Base-by-base conservation (phyloP, 1,140 invertebrate species). In the Papilio helenus region DNA sequence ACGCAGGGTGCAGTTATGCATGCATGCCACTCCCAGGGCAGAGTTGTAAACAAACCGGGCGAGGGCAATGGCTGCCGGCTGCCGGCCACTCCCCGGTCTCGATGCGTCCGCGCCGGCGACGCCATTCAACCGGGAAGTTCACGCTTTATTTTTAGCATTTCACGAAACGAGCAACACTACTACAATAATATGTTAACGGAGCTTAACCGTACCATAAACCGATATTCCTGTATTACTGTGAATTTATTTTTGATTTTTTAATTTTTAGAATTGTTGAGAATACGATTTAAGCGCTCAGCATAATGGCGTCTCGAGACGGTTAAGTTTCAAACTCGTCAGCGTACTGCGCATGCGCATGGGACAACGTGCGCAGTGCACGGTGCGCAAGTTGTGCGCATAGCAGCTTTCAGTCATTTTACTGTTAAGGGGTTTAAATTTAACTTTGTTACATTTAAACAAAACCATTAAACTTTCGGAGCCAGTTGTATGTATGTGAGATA, bases 41-140 rank as follows among this genome's bases (percentile, higher is more conserved):
- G 83, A 91, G 84, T 93, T 94, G 92, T 94, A 94, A 94, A 94
- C 92, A 94, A 93, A 94, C 92, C 91, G 88, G 88, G 89, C 82
- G 92, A 93, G 92, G 91, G 91, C 91, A 92, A 94, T 92, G 92
- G 89, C 91, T 92, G 91, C 85, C 85, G 92, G 88, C 90, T 91
- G 91, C 86, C 85, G 84, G 86, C 89, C 90, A 88, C 90, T 89
- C 91, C 90, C 91, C 91, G 91, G 90, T 83, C 90, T 85, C 83
- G 85, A 88, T 87, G 90, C 87, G 82, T 85, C 86, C 81, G 82
- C 91, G 82, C 86, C 87, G 82, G 82, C 91, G 90, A 92, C 91
- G 92, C 92, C 91, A 93, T 93, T 94, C 92, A 93, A 94, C 92
- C 92, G 92, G 92, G 92, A 94, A 94, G 92, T 94, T 92, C 88